Evolutionary conservation across 2,797 vertebrate genomes (phyloP).

Genomic region (Rhinogobio ventralis): DNA sequence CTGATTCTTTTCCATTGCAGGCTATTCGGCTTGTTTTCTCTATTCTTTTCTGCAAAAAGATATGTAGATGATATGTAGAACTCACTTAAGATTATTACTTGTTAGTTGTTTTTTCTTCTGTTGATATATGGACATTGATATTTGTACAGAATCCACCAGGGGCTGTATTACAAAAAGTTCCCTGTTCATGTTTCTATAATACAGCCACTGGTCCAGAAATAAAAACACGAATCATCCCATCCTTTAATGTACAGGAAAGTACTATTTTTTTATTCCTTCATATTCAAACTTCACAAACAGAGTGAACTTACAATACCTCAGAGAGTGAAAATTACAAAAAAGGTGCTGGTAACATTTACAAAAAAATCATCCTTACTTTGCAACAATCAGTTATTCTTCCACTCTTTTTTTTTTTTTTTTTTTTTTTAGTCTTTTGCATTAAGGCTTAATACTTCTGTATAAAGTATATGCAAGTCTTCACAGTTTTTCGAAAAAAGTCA

Average conservation of each 20-base stretch:
- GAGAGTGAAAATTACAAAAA: constrained; percentile 99
- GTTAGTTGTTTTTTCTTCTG: background rate
- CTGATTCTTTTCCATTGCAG: background rate
- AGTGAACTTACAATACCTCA: constrained; percentile 99
- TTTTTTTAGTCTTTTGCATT: constrained; percentile 99
- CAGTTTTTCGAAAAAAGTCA: constrained; percentile 99
- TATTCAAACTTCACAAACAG: constrained; percentile 99
- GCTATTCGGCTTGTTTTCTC: background rate
- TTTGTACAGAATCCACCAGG: background rate
- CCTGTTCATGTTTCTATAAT: background rate
- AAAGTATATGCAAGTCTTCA: constrained; percentile 99
- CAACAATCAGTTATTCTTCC: constrained; percentile 99
- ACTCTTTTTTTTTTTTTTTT: constrained; percentile 80
- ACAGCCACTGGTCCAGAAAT: constrained; percentile 31
- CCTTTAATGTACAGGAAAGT: constrained; percentile 89
- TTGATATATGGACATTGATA: background rate
- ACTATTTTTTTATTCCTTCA: constrained; percentile 99
- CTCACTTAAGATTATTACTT: too few relatives aligned
- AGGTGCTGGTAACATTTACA: constrained; percentile 99
- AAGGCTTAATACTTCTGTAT: constrained; percentile 99
- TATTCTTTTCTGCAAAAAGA: too few relatives aligned
- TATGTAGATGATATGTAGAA: background rate
- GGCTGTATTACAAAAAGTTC: background rate
- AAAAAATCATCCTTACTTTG: constrained; percentile 99
- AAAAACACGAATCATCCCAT: constrained; percentile 69